These are phyloP conservation scores for Volucella bombylans DNA, from an alignment of 2,888 invertebrate genomes.

Conservation along the genomic window DNA sequence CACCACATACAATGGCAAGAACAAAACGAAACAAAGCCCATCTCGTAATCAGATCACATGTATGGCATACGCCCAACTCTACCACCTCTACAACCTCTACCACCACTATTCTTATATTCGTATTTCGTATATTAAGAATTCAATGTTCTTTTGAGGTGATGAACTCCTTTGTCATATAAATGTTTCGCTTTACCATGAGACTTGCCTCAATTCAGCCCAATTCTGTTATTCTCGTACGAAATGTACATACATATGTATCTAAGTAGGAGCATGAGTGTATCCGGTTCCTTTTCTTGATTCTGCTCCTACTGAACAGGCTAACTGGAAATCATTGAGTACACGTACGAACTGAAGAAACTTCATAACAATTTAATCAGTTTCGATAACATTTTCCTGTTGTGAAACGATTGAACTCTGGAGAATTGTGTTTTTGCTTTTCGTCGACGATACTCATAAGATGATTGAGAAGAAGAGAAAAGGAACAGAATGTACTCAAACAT, in stretches of 20 bases:
- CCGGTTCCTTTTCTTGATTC: conserved; percentile 15
- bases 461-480: background rate
- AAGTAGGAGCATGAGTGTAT: background rate
- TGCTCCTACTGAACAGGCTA: conserved; percentile 25
- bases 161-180: conserved; percentile 57
- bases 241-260: background rate
- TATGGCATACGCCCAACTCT: background rate
- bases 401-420: conserved; percentile 38
- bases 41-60: conserved; percentile 38
- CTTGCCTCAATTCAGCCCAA: background rate
- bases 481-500: background rate
- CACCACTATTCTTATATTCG: no score
- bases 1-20: conserved; percentile 7
- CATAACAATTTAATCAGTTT: conserved; percentile 55
- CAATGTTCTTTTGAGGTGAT: conserved; percentile 46
- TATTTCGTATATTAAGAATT: conserved; percentile 4
- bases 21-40: conserved; percentile 22
- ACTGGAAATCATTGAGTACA: conserved; percentile 57
- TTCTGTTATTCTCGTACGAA: background rate
- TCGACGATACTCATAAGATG: conserved; percentile 3
- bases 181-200: conserved; percentile 31
- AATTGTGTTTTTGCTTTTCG: conserved; percentile 7
- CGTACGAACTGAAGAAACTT: conserved; percentile 40
- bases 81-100: background rate
- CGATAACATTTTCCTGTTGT: conserved; percentile 55